Evolutionary conservation across 2,888 invertebrate species (phyloP), one percentile per base, ranked within the genome.

Genomic region (Melangyna quadrimaculata): DNA sequence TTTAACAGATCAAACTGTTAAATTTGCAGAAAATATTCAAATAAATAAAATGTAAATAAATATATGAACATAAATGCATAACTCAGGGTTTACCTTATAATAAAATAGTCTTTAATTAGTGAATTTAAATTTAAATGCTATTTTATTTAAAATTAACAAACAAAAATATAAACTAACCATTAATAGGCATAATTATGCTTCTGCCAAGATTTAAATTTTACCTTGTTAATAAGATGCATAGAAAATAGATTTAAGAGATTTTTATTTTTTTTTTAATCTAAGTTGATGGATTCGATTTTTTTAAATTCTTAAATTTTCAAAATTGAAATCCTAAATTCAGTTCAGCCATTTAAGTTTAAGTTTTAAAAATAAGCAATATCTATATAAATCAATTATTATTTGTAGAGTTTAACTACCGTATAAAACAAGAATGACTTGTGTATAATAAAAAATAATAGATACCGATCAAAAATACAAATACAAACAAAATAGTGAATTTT

Each of bases 51-150:
- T 61, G 61, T 65, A 81, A 78, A 61, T 61, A 51, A 27, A 14
- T 7, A 17, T 48, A 51, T 24, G 48, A 51, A 51, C 48, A 51
- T 51, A 61, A 79, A 73, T 69, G 14, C 45, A 69, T 77, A 80
- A 86, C 84, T 86, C 84, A 86, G 84, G 84, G 84, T 80, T 77
- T 86, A 86, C 69, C 77, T 86, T 59, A 51, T 86, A 51, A 67
- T 29, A 17, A 59, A 22, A 40, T 40, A 63, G 27, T 29, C 45
- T 14, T 51, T 63, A 86, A 86, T 80, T 86, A 86, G 84, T 77
- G 51, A 86, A 86, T 69, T 80, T 35, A 69, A 72, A 40, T 63
- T 48, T 69, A 74, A 40, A 72, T 29, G 67, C 63, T 74, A 61
- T 79, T 57, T 32, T 22, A 67, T 65, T 71, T 70, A 43, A 14